A percentile compares a stretch with the other conserved stretches of the same genome.
These are phyloP conservation scores for Abrostola triplasia DNA, from an alignment of 2,888 invertebrate species.

Conservation along the genomic window DNA sequence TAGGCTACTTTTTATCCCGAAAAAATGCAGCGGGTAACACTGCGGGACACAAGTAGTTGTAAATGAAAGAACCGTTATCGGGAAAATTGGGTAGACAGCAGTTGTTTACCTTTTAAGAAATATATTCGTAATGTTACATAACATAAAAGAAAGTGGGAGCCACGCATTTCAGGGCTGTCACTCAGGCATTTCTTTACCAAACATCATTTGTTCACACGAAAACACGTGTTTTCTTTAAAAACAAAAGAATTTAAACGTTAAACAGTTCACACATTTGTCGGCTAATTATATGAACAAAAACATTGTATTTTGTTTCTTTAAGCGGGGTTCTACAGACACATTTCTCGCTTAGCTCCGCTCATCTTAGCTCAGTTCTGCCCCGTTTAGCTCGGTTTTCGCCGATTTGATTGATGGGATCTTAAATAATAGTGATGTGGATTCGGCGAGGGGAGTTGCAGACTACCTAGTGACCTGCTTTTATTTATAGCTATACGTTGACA, in stretches of 20 bases:
- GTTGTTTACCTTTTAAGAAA: too few species aligned
- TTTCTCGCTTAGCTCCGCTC: slow-evolving; percentile 18
- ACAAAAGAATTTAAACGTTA: slow-evolving; percentile 39
- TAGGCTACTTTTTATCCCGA: too few species aligned
- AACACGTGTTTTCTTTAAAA: slow-evolving; percentile 51
- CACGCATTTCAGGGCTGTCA: slow-evolving; percentile 24
- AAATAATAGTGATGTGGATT: neutral
- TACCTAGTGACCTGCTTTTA: neutral
- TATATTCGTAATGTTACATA: too few species aligned
- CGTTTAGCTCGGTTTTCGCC: neutral
- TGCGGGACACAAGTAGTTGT: too few species aligned
- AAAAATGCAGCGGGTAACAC: too few species aligned
- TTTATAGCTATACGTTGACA: neutral
- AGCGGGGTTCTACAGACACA: slow-evolving; percentile 23
- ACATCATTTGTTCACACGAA: slow-evolving; percentile 33
- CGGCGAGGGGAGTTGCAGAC: neutral
- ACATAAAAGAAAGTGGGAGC: slow-evolving; percentile 11
- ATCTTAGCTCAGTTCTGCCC: neutral
- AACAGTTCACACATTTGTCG: slow-evolving; percentile 35
- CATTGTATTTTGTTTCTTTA: slow-evolving; percentile 54
- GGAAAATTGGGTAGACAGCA: too few species aligned
- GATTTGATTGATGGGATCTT: slow-evolving; percentile 2
- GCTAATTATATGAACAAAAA: slow-evolving; percentile 58
- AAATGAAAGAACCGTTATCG: too few species aligned
- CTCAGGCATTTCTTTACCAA: slow-evolving; percentile 20